phyloP scores from a whole-genome alignment of 2,797 vertebrate genomes.

The Dermochelys coriacea region DNA sequence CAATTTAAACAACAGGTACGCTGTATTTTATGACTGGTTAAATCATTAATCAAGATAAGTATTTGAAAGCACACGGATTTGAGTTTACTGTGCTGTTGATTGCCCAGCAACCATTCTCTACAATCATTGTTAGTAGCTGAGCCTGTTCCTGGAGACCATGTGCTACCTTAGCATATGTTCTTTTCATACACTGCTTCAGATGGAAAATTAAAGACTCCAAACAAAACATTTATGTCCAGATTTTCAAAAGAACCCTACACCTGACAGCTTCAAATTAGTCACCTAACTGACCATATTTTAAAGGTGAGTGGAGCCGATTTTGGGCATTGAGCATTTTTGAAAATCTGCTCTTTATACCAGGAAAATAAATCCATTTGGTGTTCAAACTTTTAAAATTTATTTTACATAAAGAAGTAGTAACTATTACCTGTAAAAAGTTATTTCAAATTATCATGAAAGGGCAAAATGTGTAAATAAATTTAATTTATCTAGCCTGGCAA shows the following conservation, averaged over 20 bases:
- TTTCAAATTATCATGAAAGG: not conserved
- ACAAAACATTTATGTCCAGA: slow-evolving; percentile 21
- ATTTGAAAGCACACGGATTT: slow-evolving; percentile 73
- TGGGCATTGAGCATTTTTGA: not conserved
- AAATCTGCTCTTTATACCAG: not conserved
- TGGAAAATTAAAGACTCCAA: slow-evolving; percentile 37
- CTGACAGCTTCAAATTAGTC: not conserved
- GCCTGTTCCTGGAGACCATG: slow-evolving; percentile 20
- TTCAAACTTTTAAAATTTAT: not conserved
- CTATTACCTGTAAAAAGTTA: not conserved
- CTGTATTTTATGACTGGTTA: slow-evolving; percentile 79
- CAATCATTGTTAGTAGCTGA: slow-evolving; percentile 61
- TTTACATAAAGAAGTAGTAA: not conserved
- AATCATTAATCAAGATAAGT: slow-evolving; percentile 83
- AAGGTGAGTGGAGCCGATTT: not conserved
- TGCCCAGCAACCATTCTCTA: slow-evolving; percentile 80
- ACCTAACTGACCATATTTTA: not conserved
- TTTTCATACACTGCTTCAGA: slow-evolving; percentile 3
- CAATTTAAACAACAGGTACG: slow-evolving; percentile 75
- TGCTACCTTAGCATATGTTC: slow-evolving; percentile 37
- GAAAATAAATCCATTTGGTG: not conserved
- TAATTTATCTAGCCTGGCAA: not conserved
- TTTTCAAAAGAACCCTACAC: not conserved
- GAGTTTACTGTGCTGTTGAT: slow-evolving; percentile 76
- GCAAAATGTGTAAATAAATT: not conserved